Evolutionary conservation across 2,797 vertebrate genomes (phyloP).

Genomic region (Hozukius guyotensis): DNA sequence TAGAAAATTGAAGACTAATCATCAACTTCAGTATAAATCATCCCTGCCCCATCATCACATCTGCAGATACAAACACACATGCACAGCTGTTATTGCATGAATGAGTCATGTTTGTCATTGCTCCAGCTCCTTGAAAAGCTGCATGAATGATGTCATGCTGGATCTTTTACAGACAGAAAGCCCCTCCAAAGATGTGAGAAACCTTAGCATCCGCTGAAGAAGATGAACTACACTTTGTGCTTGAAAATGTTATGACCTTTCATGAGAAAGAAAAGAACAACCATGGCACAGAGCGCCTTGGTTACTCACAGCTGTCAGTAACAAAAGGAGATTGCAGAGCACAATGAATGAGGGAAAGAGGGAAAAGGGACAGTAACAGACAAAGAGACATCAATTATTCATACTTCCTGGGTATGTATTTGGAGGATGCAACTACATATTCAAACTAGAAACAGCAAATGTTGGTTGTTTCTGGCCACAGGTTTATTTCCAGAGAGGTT

Average conservation of each 20-base stretch:
- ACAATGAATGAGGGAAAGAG: conserved; percentile 14
- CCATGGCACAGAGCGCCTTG: neutral
- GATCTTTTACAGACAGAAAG: conserved; percentile 5
- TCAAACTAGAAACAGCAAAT: conserved; percentile 13
- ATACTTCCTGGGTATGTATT: conserved; percentile 32
- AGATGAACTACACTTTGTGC: conserved; percentile 15
- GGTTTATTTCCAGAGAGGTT: conserved; percentile 17
- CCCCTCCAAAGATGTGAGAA: conserved; percentile 9
- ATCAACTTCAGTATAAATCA: neutral
- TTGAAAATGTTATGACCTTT: conserved; percentile 40
- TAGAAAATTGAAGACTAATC: neutral
- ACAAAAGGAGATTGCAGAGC: conserved; percentile 10
- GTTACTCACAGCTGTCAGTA: conserved; percentile 4
- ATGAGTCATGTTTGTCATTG: conserved; percentile 47
- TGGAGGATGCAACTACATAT: conserved; percentile 16
- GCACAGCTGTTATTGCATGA: conserved; percentile 30
- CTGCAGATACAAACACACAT: conserved; percentile 3
- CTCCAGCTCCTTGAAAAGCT: conserved; percentile 39
- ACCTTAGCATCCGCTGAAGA: neutral
- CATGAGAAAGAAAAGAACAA: conserved; percentile 10
- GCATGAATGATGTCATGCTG: conserved; percentile 35
- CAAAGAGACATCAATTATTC: conserved; percentile 54
- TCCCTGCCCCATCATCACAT: neutral
- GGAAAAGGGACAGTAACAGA: conserved; percentile 28
- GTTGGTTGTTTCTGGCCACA: neutral